Evolutionary conservation across 2,113 vertebrate genomes (phyloP).

Genomic region (Neolamprologus toae): DNA sequence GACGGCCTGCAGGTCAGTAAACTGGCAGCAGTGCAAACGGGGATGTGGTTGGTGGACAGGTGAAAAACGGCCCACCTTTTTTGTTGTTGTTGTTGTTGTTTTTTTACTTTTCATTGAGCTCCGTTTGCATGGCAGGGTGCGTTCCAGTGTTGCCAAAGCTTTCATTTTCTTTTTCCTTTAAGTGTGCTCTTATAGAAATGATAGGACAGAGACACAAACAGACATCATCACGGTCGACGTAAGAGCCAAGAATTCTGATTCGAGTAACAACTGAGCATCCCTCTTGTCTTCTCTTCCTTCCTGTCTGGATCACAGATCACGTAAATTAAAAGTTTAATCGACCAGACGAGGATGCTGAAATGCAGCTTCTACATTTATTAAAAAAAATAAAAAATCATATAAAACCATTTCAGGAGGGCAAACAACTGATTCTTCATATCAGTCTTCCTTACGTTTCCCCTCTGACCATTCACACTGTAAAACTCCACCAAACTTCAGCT

Average conservation of each 20-base stretch:
- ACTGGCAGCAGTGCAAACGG: background rate
- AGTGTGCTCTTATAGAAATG: constrained; percentile 39
- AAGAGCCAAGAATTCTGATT: constrained; percentile 40
- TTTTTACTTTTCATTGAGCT: constrained; percentile 16
- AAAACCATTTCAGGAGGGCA: constrained; percentile 5
- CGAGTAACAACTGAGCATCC: background rate
- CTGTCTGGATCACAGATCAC: background rate
- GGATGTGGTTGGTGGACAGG: background rate
- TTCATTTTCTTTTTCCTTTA: background rate
- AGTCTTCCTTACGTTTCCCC: constrained; percentile 16
- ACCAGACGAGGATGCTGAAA: background rate
- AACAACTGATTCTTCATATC: background rate
- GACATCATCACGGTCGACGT: constrained; percentile 12
- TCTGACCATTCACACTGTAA: constrained; percentile 29
- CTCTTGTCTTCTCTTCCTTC: background rate
- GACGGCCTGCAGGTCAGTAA: constrained; percentile 27
- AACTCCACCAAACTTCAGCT: background rate
- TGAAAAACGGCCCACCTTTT: background rate
- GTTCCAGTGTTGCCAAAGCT: constrained; percentile 67
- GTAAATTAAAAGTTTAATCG: background rate
- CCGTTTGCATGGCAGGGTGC: constrained; percentile 31
- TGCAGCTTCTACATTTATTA: background rate
- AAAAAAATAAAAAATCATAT: background rate
- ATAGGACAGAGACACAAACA: constrained; percentile 20
- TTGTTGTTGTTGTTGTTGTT: background rate